Evolutionary conservation across 2,888 invertebrate species (phyloP).

Genomic region (Noctua comes): DNA sequence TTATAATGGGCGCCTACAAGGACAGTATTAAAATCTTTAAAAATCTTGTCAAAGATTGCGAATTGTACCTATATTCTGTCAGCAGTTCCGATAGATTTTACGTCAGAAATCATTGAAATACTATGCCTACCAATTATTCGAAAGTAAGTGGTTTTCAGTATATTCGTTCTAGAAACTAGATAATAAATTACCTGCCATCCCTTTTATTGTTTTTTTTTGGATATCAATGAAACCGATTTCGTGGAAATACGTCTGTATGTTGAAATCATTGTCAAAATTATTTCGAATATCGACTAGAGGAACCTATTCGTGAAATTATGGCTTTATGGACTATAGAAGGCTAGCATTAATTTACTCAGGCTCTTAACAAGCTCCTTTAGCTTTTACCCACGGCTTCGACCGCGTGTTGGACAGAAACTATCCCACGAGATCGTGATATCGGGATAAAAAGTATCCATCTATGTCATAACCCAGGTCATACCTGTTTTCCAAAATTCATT

Average conservation of each 20-base stretch:
- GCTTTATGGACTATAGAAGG: too few species aligned
- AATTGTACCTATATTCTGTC: background rate
- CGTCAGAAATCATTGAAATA: constrained; percentile 1
- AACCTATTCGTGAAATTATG: background rate
- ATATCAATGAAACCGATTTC: constrained; percentile 7
- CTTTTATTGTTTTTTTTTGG: constrained; percentile 12
- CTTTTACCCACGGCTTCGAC: background rate
- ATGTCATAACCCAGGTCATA: background rate
- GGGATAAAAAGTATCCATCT: background rate
- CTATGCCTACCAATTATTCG: background rate
- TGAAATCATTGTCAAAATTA: background rate
- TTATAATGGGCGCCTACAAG: background rate
- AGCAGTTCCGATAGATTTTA: background rate
- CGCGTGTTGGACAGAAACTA: background rate
- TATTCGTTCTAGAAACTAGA: constrained; percentile 18
- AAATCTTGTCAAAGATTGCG: background rate
- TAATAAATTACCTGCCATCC: constrained; percentile 9
- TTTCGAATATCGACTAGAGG: background rate
- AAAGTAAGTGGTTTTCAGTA: background rate
- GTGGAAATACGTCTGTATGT: constrained; percentile 5
- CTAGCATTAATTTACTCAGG: background rate
- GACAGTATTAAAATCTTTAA: background rate
- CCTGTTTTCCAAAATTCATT: background rate
- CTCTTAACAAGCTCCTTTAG: background rate
- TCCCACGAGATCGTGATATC: background rate